Base-by-base conservation (phyloP, 2,888 invertebrate species). In the Orthosia gracilis region DNA sequence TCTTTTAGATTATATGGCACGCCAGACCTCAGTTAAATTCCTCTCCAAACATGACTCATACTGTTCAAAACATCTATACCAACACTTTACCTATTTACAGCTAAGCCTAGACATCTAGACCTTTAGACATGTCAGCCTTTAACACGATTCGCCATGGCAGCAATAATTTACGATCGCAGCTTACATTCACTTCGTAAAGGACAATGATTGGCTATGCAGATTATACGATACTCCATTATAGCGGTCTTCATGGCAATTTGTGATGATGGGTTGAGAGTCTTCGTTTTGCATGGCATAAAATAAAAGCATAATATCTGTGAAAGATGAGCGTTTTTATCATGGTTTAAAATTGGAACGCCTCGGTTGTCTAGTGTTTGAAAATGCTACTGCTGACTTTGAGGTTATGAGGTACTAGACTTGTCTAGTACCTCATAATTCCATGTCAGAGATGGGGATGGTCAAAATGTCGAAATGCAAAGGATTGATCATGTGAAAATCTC, bases 161-260 rank as follows among this genome's bases (percentile, higher is more conserved):
- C 13, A 70, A 80, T 76, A 76, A 79, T 80, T 80, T 67, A 76
- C 3, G 40, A 73, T 80, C 84, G 82, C 83, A 83, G 57, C 11
- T 73, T 71, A 68, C 84, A n/a, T 84, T 84, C 84, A 83, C 84
- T 84, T 80, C 9, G 47, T 61, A 76, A 82, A 84, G 80, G 82
- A 78, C 80, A 69, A 74, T 74, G 12, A 54, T 63, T 64, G n/a
- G 52, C 47, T 77, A 77, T 40, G 7, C 21, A 73, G 2, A 47
- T 67, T 50, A 23, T 23, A 52, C 9, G 21, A 45, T 21, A 67
- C 11, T 17, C 18, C 15, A 18, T 47, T 47, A 54, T 13, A 13
- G 9, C 40, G 3, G 5, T 52, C 23, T 75, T 61, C 59, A 75
- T 54, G 68, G 68, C 50, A 31, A 47, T 58, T 66, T 66, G 21